Evolutionary conservation across 2,888 invertebrate species (phyloP).

Genomic region (Oscheius sp.): DNA sequence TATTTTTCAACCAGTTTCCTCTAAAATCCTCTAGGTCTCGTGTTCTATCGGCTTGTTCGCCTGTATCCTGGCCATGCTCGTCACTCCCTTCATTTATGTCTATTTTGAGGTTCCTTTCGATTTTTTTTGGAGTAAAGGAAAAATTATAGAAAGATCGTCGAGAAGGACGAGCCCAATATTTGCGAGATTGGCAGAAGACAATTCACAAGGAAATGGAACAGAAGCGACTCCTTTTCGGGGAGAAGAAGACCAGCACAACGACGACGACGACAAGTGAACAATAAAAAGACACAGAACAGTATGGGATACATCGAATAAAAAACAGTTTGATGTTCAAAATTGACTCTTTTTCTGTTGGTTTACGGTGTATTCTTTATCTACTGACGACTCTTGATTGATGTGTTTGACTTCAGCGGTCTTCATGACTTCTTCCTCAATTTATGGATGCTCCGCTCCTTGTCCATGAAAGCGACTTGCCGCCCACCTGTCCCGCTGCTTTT

Average conservation of each 20-base stretch:
- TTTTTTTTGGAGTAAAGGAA: not conserved
- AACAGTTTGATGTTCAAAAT: too few relatives aligned
- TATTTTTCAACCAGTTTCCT: too few relatives aligned
- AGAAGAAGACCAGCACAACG: not conserved
- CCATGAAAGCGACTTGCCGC: too few relatives aligned
- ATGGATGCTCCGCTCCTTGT: too few relatives aligned
- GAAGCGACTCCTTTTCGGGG: not conserved
- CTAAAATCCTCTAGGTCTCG: not conserved
- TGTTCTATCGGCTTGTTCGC: constrained; percentile 4
- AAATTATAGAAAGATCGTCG: constrained; percentile 21
- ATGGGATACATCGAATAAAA: too few relatives aligned
- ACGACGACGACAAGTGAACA: not conserved
- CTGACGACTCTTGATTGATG: not conserved
- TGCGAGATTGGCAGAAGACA: not conserved
- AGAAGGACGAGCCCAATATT: not conserved
- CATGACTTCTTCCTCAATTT: too few relatives aligned
- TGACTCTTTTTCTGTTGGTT: too few relatives aligned
- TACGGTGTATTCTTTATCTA: not conserved
- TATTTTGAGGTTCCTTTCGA: constrained; percentile 7
- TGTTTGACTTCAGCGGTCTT: too few relatives aligned
- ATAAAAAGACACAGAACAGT: too few relatives aligned
- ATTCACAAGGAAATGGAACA: not conserved
- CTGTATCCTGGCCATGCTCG: not conserved
- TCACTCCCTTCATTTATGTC: constrained; percentile 26
- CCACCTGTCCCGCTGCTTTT: too few relatives aligned